Conservation (phyloP, 2,113 vertebrate genomes). For the Scomber scombrus region DNA sequence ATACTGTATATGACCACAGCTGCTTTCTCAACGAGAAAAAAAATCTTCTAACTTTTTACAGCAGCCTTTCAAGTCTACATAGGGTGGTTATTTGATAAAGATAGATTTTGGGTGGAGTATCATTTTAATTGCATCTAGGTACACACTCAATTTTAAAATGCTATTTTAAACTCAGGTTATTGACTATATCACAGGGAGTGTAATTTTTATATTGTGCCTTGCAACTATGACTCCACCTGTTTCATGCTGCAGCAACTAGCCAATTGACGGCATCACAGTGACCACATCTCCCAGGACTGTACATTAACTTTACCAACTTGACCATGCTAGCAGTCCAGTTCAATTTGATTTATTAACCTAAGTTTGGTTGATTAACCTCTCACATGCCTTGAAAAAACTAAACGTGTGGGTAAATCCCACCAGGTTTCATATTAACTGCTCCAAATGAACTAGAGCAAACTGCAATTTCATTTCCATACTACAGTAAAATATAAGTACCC, state of each 20-base stretch:
- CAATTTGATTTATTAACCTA: too few relatives aligned
- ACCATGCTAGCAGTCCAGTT: background rate
- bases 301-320: background rate
- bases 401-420: background rate
- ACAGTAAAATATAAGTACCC: slow-evolving; percentile 16
- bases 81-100: slow-evolving; percentile 7
- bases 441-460: slow-evolving; percentile 14
- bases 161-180: slow-evolving; percentile 30
- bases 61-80: slow-evolving; percentile 1
- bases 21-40: slow-evolving; percentile 7
- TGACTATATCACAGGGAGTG: slow-evolving; percentile 31
- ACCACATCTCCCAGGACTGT: background rate
- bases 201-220: slow-evolving; percentile 6
- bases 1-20: background rate
- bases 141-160: slow-evolving; percentile 19
- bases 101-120: slow-evolving; percentile 43
- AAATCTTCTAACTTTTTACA: slow-evolving; percentile 10
- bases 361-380: background rate
- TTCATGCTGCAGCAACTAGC: background rate
- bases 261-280: background rate
- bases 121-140: slow-evolving; percentile 31
- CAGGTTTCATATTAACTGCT: slow-evolving; percentile 6
- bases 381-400: slow-evolving; percentile 1
- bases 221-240: slow-evolving; percentile 6
- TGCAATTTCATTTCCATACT: slow-evolving; percentile 20